Evolutionary conservation across 2,113 vertebrate species (phyloP), one percentile per base, ranked within the genome.

Genomic region (human): DNA sequence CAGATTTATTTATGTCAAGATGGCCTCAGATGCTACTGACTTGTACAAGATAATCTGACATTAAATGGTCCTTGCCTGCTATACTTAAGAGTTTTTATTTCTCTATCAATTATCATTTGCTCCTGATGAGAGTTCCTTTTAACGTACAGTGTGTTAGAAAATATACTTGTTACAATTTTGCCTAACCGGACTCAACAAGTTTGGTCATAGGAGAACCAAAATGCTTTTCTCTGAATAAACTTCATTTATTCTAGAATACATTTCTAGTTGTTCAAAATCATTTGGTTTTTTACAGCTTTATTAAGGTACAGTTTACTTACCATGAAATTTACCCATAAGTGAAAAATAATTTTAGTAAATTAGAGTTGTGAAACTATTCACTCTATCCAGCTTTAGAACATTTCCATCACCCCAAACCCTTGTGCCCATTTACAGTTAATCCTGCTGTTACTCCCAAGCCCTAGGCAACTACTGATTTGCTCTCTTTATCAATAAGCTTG

Each of bases 231-330:
- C 61, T 90, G 35, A 89, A 94, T 83, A 89, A 90, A 76, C 52
- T 89, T 89, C 14, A 80, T 64, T 87, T 75, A 91, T 88, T 68
- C 68, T 50, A 94, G 57, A 75, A 59, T 93, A 89, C 32, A 82
- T 52, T 89, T 92, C 66, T 83, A 18, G 38, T 38, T 92, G 38
- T n/a, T 93, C 68, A 95, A 89, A 96, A 92, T 92, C n/a, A 50
- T 52, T n/a, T 55, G 52, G 1, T 55, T 93, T 73, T 66, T 64
- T 35, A 81, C 12, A 96, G 48, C 20, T 83, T 83, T 93, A 89
- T 2, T 35, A 30, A 89, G 13, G 22, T 83, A 92, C 16, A 70
- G 27, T 88, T 59, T 78, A 70, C 6, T 38, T 50, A 80, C 22
- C 57, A 85, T 61, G 87, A 92, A 92, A 90, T 32, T 73, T n/a